Percentiles rank a stretch among this genome's conserved stretches.
phyloP scores from a whole-genome alignment of 1,140 invertebrate species.

The Himalopsyche phryganea region DNA sequence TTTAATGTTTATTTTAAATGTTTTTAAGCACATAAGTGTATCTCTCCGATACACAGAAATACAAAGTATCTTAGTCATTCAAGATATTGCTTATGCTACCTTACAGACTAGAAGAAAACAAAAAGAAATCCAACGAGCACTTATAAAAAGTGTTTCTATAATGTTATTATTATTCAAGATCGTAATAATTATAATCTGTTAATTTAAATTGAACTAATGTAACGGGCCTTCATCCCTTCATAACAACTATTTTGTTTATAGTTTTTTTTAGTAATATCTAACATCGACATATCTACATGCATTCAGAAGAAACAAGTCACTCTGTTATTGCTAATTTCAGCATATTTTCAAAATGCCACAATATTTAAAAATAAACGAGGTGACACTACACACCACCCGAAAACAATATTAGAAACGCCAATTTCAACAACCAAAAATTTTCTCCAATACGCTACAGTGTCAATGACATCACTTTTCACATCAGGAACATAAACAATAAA shows the following conservation, averaged over 20 bases:
- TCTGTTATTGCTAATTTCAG: not conserved
- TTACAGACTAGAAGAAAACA: conserved; percentile 1
- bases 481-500: too few relatives aligned
- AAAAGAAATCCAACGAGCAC: conserved; percentile 1
- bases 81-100: conserved; percentile 9
- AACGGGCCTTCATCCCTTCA: not conserved
- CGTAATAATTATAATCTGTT: not conserved
- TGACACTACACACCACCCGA: too few relatives aligned
- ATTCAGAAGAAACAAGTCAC: conserved; percentile 2
- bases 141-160: not conserved
- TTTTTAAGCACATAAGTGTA: too few relatives aligned
- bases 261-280: not conserved
- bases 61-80: not conserved
- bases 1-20: too few relatives aligned
- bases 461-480: too few relatives aligned
- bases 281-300: conserved; percentile 1
- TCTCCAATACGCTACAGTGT: too few relatives aligned
- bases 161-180: not conserved
- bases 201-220: not conserved
- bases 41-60: not conserved
- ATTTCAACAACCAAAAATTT: too few relatives aligned
- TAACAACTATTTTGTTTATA: not conserved
- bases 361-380: too few relatives aligned
- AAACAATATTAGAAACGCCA: too few relatives aligned
- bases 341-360: too few relatives aligned